Base-by-base conservation (phyloP, 2,797 vertebrate genomes). In the Huso huso region DNA sequence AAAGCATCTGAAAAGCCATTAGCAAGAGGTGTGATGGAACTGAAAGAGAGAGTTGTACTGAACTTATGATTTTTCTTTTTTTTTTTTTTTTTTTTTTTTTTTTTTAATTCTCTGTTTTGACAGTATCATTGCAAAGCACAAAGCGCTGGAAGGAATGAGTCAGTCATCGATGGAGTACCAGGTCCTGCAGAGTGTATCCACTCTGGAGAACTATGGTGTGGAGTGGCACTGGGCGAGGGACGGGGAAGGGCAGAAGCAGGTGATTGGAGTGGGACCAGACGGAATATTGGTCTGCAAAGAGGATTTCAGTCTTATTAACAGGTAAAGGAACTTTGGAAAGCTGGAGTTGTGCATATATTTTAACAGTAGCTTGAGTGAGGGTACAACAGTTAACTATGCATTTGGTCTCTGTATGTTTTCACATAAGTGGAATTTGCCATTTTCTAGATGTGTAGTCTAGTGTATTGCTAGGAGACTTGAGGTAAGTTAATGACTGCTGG, bases 191-290 rank as follows among this genome's bases (percentile, higher is more conserved):
- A 89, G 96, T 61, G 87, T 93, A 49, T 94, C 96, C 0, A 83
- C 90, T 0, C 83, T 97, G 81, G 94, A 97, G 74, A 95, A 96
- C 75, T 99, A 98, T 1, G 97, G 96, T 1, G 91, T 97, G 11
- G 97, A 99, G 76, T 99, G 97, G 97, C 97, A 99, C 77, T 91
- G 93, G 6, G 94, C 89, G 13, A 87, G 95, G 51, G 94, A 99
- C 0, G 92, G 93, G 0, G 91, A 93, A 15, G 91, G 88, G 6
- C 94, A 95, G 71, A 92, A 91, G 57, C 76, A 94, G 68, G 91
- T 94, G 13, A 91, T 98, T 8, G 97, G 97, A 6, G 92, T 99
- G 0, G 97, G 97, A 1, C 95, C 96, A 0, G 96, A 99, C 66
- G 97, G 96, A 10, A 94, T 99, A 58, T 91, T 93, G 5, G 75